phyloP scores from a whole-genome alignment of 2,113 vertebrate genomes.

The Lynx canadensis region DNA sequence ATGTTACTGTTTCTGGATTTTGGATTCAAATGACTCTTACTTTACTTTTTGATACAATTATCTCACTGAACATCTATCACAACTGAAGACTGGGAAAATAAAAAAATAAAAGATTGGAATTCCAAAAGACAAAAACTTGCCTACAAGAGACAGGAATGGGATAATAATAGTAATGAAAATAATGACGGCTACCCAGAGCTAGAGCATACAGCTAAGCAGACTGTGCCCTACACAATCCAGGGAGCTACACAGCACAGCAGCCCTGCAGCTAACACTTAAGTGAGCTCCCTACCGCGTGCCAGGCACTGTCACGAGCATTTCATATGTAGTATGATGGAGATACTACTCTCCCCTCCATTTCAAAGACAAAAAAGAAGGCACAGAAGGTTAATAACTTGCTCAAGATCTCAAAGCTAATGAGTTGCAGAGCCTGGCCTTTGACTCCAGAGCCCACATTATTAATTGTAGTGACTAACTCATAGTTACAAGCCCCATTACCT shows the following conservation, averaged over 20 bases:
- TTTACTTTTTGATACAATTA: constrained; percentile 11
- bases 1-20: constrained; percentile 16
- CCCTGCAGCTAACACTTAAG: neutral
- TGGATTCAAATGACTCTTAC: constrained; percentile 11
- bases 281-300: neutral
- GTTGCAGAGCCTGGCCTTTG: neutral
- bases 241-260: neutral
- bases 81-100: neutral
- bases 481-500: neutral
- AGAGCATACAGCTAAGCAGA: neutral
- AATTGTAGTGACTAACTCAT: neutral
- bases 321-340: neutral
- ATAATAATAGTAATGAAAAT: neutral
- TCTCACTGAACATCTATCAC: neutral
- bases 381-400: neutral
- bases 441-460: neutral
- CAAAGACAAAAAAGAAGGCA: neutral
- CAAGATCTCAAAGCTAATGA: neutral
- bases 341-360: neutral
- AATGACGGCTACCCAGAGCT: neutral
- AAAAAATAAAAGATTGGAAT: neutral
- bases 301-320: neutral
- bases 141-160: neutral
- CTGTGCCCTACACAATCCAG: neutral
- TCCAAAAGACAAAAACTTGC: neutral